A percentile compares a stretch with the other conserved stretches of the same genome.
phyloP scores from a whole-genome alignment of 37 sponge, comb jelly and placozoan genomes.

The Diacarnus erythraeanus region DNA sequence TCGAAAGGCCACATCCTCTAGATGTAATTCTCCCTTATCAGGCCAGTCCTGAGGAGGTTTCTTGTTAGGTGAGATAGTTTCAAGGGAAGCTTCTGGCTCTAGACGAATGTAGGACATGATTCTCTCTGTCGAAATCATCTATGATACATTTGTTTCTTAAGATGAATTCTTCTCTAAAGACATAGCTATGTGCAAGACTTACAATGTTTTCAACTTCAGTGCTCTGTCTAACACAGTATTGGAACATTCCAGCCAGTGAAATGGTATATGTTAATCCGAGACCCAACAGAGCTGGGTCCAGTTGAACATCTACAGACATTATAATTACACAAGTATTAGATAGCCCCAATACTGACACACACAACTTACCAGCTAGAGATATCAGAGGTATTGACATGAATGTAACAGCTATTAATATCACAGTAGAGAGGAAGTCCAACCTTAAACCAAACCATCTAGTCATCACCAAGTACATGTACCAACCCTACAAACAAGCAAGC shows the following conservation, averaged over 20 bases:
- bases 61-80: conserved; percentile 27
- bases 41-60: conserved; percentile 75
- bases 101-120: conserved; percentile 63
- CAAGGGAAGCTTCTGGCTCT: conserved; percentile 64
- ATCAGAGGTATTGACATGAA: conserved; percentile 50
- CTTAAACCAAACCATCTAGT: conserved; percentile 76
- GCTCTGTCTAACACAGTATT: conserved; percentile 75
- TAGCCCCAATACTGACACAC: neutral
- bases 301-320: neutral
- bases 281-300: conserved; percentile 60
- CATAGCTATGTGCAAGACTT: conserved; percentile 2
- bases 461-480: conserved; percentile 63
- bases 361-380: neutral
- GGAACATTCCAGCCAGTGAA: conserved; percentile 75
- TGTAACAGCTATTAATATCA: conserved; percentile 53
- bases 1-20: conserved; percentile 40
- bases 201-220: conserved; percentile 86
- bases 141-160: neutral
- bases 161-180: neutral
- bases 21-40: neutral
- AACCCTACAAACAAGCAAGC: conserved; percentile 26
- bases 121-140: conserved; percentile 63
- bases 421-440: conserved; percentile 53
- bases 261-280: conserved; percentile 72
- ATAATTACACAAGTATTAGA: neutral